Percentiles rank a stretch among this genome's conserved stretches.
Conservation (phyloP, 2,113 vertebrate species). For the Meriones unguiculatus region DNA sequence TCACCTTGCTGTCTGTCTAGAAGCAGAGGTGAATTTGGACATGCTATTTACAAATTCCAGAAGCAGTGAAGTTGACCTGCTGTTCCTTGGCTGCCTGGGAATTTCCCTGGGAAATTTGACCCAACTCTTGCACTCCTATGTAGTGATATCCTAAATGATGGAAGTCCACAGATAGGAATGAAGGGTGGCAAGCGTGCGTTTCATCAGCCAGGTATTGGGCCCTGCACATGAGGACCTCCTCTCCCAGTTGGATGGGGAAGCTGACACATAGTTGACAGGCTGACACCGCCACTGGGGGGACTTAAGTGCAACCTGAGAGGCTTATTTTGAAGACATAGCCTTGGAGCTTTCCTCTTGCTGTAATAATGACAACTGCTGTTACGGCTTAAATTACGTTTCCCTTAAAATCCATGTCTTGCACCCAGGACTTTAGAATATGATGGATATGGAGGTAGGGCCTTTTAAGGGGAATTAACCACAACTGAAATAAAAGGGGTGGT, state of each 20-base stretch:
- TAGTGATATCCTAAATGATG: background rate
- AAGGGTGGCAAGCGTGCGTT: background rate
- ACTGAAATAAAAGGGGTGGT: background rate
- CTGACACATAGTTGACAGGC: background rate
- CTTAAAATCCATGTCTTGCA: background rate
- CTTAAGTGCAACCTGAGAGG: background rate
- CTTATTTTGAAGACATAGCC: slow-evolving; percentile 18
- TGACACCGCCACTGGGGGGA: background rate
- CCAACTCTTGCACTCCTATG: background rate
- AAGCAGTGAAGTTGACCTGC: background rate
- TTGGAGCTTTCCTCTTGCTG: background rate
- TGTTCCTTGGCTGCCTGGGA: background rate
- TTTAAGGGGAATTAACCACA: background rate
- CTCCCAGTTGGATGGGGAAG: background rate
- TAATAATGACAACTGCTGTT: background rate
- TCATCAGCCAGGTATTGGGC: background rate
- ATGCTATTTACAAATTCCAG: background rate
- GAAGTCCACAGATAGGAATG: background rate
- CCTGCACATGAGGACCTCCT: background rate
- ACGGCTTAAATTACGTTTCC: background rate
- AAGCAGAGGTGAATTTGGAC: slow-evolving; percentile 25
- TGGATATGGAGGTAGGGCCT: background rate
- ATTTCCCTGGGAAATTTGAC: background rate
- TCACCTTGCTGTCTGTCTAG: background rate
- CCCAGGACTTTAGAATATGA: background rate